Evolutionary conservation across 2,113 vertebrate genomes (phyloP), one percentile per base, ranked within the genome.

Genomic region (Dicaeum eximium): DNA sequence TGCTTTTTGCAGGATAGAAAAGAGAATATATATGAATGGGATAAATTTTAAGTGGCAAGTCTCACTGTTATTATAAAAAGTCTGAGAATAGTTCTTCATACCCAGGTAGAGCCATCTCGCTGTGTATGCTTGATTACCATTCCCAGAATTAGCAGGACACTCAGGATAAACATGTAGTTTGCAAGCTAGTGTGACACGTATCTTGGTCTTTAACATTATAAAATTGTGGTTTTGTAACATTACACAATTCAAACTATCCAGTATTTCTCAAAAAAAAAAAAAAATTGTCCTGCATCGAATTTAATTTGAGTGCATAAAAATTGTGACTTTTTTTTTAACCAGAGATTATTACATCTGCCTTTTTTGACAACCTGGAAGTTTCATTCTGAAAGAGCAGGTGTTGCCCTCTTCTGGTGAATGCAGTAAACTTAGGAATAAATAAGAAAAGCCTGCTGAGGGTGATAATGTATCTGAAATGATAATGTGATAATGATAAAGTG

Each of bases 371-470:
- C 10, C 16, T 80, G 42, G 9, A 50, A 18, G 7, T 61, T 35
- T 77, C 67, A 9, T 61, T 86, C n/a, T 78, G 28, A 70, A 71
- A 69, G 20, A 67, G 71, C 38, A 48, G 30, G 37, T 86, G 57
- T 91, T 91, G 95, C 95, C 95, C 95, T 93, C 95, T 95, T 88
- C 72, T 95, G 95, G 92, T 91, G 28, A 71, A 84, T 27, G 8
- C 16, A n/a, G 6, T 54, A 33, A 91, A 84, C 38, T 75, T 66
- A 19, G 44, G 25, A 21, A 21, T 85, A 82, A 21, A 4, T 1
- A 25, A 28, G 20, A 25, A 62, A 80, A 70, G 15, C 14, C 10
- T 80, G 18, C 23, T 62, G 33, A 38, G 45, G 4, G 7, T 74
- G 30, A 18, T 60, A 42, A 16, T 70, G 9, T 37, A 10, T 38